Evolutionary conservation across 2,888 invertebrate species (phyloP).

Genomic region (Rapana venosa): DNA sequence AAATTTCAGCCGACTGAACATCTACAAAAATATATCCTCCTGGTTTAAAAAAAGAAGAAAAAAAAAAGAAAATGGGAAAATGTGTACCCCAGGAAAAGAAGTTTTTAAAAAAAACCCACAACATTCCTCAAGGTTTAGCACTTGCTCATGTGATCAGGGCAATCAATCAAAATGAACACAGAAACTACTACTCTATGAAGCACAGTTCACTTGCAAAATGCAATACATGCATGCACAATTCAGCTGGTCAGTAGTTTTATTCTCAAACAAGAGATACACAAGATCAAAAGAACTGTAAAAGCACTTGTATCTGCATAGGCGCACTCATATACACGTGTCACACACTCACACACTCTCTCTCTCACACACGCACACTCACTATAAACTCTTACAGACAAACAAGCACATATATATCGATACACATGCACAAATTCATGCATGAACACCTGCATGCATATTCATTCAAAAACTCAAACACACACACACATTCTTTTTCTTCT

Average conservation of each 20-base stretch:
- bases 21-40: too few relatives aligned
- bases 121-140: not conserved
- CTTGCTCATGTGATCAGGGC: conserved; percentile 20
- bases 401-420: not conserved
- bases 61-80: too few relatives aligned
- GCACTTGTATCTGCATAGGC: not conserved
- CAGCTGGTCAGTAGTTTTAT: not conserved
- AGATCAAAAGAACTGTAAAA: not conserved
- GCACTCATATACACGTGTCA: not conserved
- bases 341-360: too few relatives aligned
- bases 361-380: too few relatives aligned
- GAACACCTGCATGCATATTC: not conserved
- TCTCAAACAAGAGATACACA: not conserved
- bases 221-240: not conserved
- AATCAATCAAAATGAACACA: not conserved
- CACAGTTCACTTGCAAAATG: not conserved
- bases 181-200: conserved; percentile 9
- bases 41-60: too few relatives aligned
- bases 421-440: not conserved
- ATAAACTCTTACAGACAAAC: not conserved
- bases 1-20: too few relatives aligned
- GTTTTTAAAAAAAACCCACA: too few relatives aligned
- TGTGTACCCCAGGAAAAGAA: too few relatives aligned
- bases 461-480: too few relatives aligned
- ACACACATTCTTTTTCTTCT: too few relatives aligned